phyloP scores from a whole-genome alignment of 2,888 invertebrate genomes.

The Meteorus colon region DNA sequence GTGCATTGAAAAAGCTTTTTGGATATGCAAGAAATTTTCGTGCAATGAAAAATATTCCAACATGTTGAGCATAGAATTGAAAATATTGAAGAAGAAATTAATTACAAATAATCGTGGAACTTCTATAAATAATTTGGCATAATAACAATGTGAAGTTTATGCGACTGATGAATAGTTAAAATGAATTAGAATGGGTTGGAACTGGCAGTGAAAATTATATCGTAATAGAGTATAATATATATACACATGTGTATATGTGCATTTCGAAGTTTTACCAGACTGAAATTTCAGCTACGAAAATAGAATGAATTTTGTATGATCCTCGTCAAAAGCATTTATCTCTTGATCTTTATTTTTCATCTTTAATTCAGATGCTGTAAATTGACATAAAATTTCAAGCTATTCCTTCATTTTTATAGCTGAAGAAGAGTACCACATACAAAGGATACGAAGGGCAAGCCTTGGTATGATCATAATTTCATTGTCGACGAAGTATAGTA shows the following conservation, averaged over 20 bases:
- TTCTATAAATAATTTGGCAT: constrained; percentile 16
- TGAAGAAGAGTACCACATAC: constrained; percentile 54
- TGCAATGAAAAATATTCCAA: not conserved
- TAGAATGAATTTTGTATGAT: constrained; percentile 66
- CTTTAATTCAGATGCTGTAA: constrained; percentile 3
- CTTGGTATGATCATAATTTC: constrained; percentile 52
- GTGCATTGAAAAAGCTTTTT: not conserved
- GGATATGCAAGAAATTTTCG: not conserved
- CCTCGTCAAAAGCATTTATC: constrained; percentile 65
- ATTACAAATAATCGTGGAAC: constrained; percentile 3
- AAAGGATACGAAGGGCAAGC: constrained; percentile 54
- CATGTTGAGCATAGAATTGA: not conserved
- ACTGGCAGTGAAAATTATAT: constrained; percentile 31
- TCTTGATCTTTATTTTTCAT: constrained; percentile 29
- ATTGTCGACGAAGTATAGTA: constrained; percentile 37
- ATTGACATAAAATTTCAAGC: constrained; percentile 33
- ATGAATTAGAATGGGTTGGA: constrained; percentile 24
- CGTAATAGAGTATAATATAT: constrained; percentile 13
- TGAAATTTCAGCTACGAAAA: constrained; percentile 66
- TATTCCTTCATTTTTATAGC: constrained; percentile 50
- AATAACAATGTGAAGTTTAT: constrained; percentile 14
- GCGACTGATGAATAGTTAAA: constrained; percentile 1
- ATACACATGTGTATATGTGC: constrained; percentile 58
- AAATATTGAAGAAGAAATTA: not conserved
- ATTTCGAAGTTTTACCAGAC: constrained; percentile 61